Evolutionary conservation across 2,888 invertebrate genomes (phyloP).

Genomic region (Heliconius ismenius): DNA sequence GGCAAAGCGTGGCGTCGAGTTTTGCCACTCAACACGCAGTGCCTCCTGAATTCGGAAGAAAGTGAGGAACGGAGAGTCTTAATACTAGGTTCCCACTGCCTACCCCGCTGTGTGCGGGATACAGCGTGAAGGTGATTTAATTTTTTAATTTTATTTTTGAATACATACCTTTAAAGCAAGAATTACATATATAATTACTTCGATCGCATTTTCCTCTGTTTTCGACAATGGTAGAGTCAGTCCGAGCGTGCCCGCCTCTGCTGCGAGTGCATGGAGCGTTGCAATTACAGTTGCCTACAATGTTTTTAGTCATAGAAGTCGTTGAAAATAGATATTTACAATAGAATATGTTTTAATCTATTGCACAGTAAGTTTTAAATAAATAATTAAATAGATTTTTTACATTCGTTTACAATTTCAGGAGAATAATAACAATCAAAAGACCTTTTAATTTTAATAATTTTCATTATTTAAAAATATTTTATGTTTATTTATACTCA

Average conservation of each 20-base stretch:
- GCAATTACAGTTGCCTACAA: slow-evolving; percentile 63
- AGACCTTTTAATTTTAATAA: neutral
- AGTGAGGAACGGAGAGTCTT: too few relatives aligned
- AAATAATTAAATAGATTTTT: too few relatives aligned
- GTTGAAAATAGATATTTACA: neutral
- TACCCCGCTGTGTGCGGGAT: too few relatives aligned
- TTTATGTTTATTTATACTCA: slow-evolving; percentile 51
- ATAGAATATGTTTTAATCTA: too few relatives aligned
- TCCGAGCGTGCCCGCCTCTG: slow-evolving; percentile 67
- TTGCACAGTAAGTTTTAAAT: too few relatives aligned
- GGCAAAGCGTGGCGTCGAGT: too few relatives aligned
- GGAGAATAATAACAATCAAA: too few relatives aligned
- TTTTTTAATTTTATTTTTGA: neutral
- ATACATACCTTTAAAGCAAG: slow-evolving; percentile 61
- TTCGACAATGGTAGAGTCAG: slow-evolving; percentile 63
- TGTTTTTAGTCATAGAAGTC: neutral
- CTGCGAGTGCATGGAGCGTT: slow-evolving; percentile 67
- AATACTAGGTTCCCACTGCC: too few relatives aligned
- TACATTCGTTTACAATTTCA: too few relatives aligned
- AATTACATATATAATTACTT: slow-evolving; percentile 58
- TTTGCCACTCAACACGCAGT: too few relatives aligned
- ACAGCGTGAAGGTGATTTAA: too few relatives aligned
- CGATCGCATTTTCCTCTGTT: slow-evolving; percentile 61
- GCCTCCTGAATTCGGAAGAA: too few relatives aligned
- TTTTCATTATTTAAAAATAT: neutral